These are phyloP conservation scores for Cylloceria caligata DNA, from an alignment of 2,888 invertebrate genomes.

Conservation along the genomic window DNA sequence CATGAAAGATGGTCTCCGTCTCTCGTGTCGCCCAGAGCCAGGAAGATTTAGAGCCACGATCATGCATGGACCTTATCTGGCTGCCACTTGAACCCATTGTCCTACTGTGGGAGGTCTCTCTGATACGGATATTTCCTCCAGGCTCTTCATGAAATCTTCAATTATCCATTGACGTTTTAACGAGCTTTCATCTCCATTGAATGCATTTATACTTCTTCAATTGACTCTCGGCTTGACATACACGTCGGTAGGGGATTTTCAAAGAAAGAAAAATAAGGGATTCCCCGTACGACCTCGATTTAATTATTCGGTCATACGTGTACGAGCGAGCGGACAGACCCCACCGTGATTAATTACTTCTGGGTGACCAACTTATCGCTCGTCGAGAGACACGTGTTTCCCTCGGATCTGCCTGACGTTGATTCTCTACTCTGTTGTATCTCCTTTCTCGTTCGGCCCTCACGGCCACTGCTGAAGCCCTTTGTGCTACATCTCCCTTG, in stretches of 20 bases:
- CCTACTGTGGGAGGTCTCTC: slow-evolving; percentile 25
- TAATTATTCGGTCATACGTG: slow-evolving; percentile 48
- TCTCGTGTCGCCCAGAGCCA: slow-evolving; percentile 17
- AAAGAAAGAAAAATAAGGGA: slow-evolving; percentile 5
- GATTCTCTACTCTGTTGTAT: background rate
- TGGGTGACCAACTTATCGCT: slow-evolving; percentile 50
- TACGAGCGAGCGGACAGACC: background rate
- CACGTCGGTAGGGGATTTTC: background rate
- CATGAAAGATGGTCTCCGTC: slow-evolving; percentile 58
- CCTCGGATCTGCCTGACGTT: slow-evolving; percentile 14
- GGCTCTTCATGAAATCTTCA: slow-evolving; percentile 65
- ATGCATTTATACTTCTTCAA: slow-evolving; percentile 40
- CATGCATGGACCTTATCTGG: slow-evolving; percentile 66
- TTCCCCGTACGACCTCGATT: slow-evolving; percentile 17
- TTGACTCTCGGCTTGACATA: background rate
- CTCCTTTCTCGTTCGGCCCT: slow-evolving; percentile 15
- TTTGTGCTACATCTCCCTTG: slow-evolving; percentile 33
- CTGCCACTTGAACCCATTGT: slow-evolving; percentile 67
- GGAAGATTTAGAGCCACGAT: slow-evolving; percentile 68
- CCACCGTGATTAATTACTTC: slow-evolving; percentile 52
- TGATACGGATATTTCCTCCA: slow-evolving; percentile 33
- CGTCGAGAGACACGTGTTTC: slow-evolving; percentile 57
- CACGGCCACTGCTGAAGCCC: slow-evolving; percentile 26
- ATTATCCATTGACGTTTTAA: slow-evolving; percentile 48
- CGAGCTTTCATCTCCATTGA: slow-evolving; percentile 35